Conservation (phyloP, 2,888 invertebrate genomes). For the Atethmia centrago region DNA sequence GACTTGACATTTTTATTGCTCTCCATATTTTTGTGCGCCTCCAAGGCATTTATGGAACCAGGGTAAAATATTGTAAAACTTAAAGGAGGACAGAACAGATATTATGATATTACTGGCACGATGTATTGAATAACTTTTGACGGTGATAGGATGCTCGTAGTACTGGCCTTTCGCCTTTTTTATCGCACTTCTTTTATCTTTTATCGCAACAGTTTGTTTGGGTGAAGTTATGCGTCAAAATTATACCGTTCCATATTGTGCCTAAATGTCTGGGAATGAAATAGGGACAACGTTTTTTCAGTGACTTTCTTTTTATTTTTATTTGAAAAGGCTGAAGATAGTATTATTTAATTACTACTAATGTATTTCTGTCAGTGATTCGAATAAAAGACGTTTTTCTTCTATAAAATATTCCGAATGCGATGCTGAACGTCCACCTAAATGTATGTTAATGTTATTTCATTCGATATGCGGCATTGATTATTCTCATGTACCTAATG, state of each 20-base stretch:
- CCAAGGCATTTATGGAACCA: slow-evolving; percentile 84
- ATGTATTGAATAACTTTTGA: slow-evolving; percentile 83
- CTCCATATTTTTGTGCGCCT: slow-evolving; percentile 87
- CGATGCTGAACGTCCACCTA: neutral
- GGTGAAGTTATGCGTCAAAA: slow-evolving; percentile 55
- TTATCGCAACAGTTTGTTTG: slow-evolving; percentile 66
- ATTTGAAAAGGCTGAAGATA: slow-evolving; percentile 15
- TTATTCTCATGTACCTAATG: neutral
- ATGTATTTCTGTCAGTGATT: slow-evolving; percentile 13
- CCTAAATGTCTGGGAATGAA: slow-evolving; percentile 60
- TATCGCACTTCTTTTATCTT: slow-evolving; percentile 74
- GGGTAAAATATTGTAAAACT: slow-evolving; percentile 88
- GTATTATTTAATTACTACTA: slow-evolving; percentile 15
- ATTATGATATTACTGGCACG: slow-evolving; percentile 84
- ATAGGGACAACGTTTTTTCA: slow-evolving; percentile 27
- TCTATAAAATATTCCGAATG: neutral
- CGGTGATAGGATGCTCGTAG: slow-evolving; percentile 69
- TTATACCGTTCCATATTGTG: slow-evolving; percentile 56
- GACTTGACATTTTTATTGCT: slow-evolving; percentile 91
- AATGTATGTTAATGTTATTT: neutral
- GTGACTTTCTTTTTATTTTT: slow-evolving; percentile 25
- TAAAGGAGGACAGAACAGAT: slow-evolving; percentile 83
- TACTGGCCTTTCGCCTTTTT: slow-evolving; percentile 69
- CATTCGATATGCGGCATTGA: neutral
- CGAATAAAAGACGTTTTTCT: neutral